These are phyloP conservation scores for Rhagoletis zephyria DNA, from an alignment of 1,140 invertebrate species.

Conservation along the genomic window DNA sequence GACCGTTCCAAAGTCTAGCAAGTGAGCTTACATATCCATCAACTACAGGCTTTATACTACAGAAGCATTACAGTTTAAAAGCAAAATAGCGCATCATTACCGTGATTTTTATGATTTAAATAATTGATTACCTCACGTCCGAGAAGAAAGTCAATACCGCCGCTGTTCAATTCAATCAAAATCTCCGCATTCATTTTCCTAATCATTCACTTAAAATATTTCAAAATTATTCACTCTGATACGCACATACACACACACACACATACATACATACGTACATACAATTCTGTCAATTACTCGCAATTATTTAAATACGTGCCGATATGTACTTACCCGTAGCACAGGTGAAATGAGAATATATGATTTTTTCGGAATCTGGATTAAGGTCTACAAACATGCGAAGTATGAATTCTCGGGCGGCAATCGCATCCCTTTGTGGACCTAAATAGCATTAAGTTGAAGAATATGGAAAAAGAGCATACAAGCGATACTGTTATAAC, in stretches of 20 bases:
- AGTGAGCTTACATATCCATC: not conserved
- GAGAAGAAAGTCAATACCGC: not conserved
- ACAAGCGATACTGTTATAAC: conserved; percentile 42
- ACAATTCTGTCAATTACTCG: not conserved
- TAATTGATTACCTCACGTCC: not conserved
- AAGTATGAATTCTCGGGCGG: conserved; percentile 99
- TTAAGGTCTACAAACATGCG: conserved; percentile 99
- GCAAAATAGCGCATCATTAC: not conserved
- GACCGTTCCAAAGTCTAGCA: not conserved
- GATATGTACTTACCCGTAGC: conserved; percentile 90
- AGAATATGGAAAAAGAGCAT: conserved; percentile 58
- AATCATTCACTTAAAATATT: not conserved
- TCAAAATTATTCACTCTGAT: not conserved
- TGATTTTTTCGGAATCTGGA: conserved; percentile 99
- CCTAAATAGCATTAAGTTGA: conserved; percentile 77
- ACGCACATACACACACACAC: not conserved
- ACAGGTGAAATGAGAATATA: conserved; percentile 99
- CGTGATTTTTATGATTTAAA: not conserved
- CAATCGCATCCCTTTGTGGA: conserved; percentile 97
- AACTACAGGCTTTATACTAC: not conserved
- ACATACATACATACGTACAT: conserved; percentile 5
- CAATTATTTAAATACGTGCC: not conserved
- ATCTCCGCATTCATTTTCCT: not conserved
- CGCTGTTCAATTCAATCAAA: not conserved
- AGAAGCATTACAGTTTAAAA: not conserved